Evolutionary conservation across 1,140 invertebrate species (phyloP), one percentile per base, ranked within the genome.

Genomic region (Drosophila oshimai): DNA sequence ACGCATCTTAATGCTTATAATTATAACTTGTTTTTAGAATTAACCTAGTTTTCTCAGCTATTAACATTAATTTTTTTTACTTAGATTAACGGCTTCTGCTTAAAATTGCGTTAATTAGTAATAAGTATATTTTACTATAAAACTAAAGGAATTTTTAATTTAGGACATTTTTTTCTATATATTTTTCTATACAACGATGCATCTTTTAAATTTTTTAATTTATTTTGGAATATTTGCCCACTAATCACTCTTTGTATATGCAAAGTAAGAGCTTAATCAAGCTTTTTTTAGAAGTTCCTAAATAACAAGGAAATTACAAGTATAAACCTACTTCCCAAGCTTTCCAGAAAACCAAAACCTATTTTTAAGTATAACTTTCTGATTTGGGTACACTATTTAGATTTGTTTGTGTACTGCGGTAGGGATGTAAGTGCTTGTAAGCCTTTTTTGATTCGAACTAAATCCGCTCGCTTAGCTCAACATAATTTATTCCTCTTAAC

Each of bases 211-310:
- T 22, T 22, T 22, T 22, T 22, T 22, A 22, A 22, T 22, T 22
- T 22, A n/a, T n/a, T n/a, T n/a, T n/a, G n/a, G n/a, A n/a, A 41
- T 44, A 36, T 44, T 65, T 76, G 7, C 45, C 42, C 64, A 54
- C 57, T 58, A 22, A 72, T 39, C 31, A 72, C 50, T 67, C 31
- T 81, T 49, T 54, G 29, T 44, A 53, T 72, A 49, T 39, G 50
- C 58, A 51, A 71, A 67, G 31, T 62, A 80, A 74, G 57, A 18
- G 34, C 42, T 55, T 77, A 24, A 51, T 17, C 51, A n/a, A n/a
- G n/a, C n/a, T n/a, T n/a, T n/a, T 49, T 17, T 20, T 68, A 57
- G 24, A 13, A 22, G 13, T 50, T 53, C 34, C 22, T 6, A 37
- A 20, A 15, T 26, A 29, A 42, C 34, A n/a, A 68, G 42, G 69